Evolutionary conservation across 2,797 vertebrate genomes (phyloP), one percentile per base, ranked within the genome.

Genomic region (Coracias cyanogaster): DNA sequence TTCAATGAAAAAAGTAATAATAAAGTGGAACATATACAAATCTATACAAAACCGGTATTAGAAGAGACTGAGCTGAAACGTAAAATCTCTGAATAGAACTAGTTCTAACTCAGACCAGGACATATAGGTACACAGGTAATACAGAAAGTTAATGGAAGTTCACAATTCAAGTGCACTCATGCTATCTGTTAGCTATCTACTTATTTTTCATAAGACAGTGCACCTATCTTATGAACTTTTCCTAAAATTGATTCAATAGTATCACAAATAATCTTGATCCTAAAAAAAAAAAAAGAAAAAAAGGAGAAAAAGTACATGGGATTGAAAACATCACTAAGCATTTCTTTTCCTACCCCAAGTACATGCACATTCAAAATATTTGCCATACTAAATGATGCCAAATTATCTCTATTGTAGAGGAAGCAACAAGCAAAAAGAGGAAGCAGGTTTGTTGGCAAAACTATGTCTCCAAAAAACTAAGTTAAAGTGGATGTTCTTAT

Each of bases 141-240:
- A 33, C 12, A 33, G 15, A 52, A 62, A 54, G 16, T 33, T 67
- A 52, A 18, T 1, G 79, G 25, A 72, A 51, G 29, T 22, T 65
- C 83, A 67, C 18, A 45, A 37, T 20, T 82, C 67, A 39, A 51
- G 43, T 48, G 60, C 28, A 17, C 12, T 29, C 20, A 3, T 22
- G 20, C 28, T 58, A 39, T 24, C 19, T 21, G 10, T 57, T n/a
- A 26, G 19, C 43, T 39, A 43, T 11, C 21, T 8, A 18, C 17
- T 31, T 52, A 31, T 48, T 78, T 77, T 54, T 28, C 77, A 24
- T 13, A 66, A 49, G 31, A 29, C 9, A 51, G 16, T 9, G 4
- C 22, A 15, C 6, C 13, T 33, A 10, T 12, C n/a, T 28, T 26
- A 24, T 0, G 3, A 22, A 26, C 12, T 11, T 54, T 62, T 81